phyloP scores from a whole-genome alignment of 2,888 invertebrate species.

The Metopia argyrocephala region DNA sequence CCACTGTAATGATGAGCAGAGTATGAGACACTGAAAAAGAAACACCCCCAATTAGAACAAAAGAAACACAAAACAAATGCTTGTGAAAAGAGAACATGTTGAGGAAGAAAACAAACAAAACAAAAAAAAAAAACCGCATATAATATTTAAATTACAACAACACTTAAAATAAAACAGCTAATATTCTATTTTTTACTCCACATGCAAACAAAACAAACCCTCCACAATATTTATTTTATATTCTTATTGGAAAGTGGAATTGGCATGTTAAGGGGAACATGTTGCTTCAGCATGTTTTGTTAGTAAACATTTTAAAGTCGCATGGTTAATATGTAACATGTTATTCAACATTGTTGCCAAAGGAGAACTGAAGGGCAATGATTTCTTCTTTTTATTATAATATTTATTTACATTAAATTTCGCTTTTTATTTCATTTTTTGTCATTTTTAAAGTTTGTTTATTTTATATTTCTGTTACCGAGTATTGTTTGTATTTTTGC shows the following conservation, averaged over 20 bases:
- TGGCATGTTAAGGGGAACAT: slow-evolving; percentile 6
- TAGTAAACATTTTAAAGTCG: slow-evolving; percentile 14
- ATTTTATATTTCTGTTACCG: slow-evolving; percentile 25
- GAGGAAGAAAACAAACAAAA: not conserved
- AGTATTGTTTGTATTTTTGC: slow-evolving; percentile 10
- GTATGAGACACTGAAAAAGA: slow-evolving; percentile 24
- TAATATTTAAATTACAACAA: slow-evolving; percentile 25
- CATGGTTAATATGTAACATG: not conserved
- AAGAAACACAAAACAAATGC: slow-evolving; percentile 24
- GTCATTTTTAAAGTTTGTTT: slow-evolving; percentile 46
- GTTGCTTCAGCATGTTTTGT: slow-evolving; percentile 41
- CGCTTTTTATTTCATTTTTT: not conserved
- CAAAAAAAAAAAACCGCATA: slow-evolving; percentile 40
- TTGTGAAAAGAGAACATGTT: slow-evolving; percentile 26
- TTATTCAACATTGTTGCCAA: not conserved
- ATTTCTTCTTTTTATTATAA: not conserved
- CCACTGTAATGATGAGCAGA: not conserved
- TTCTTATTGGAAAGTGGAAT: slow-evolving; percentile 42
- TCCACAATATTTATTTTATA: slow-evolving; percentile 32
- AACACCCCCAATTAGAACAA: slow-evolving; percentile 60
- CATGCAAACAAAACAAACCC: not conserved
- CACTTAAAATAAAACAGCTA: not conserved
- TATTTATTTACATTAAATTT: slow-evolving; percentile 2
- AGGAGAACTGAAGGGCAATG: slow-evolving; percentile 17
- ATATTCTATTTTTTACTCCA: not conserved